Evolutionary conservation across 2,888 invertebrate species (phyloP).

Genomic region (Zeuzera pyrina): DNA sequence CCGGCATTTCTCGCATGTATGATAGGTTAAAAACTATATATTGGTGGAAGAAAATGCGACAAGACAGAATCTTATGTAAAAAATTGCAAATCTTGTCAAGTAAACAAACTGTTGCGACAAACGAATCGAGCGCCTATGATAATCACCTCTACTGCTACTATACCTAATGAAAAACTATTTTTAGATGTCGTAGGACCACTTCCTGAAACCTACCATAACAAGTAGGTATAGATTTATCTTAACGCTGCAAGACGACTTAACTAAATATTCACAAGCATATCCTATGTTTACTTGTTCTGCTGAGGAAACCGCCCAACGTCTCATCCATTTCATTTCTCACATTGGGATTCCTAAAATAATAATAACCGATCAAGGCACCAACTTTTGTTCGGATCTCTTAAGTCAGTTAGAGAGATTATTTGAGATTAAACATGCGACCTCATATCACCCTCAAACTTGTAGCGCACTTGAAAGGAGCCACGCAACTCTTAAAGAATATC

Average conservation of each 20-base stretch:
- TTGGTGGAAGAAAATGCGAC: slow-evolving; percentile 24
- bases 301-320: slow-evolving; percentile 18
- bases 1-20: slow-evolving; percentile 6
- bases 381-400: slow-evolving; percentile 30
- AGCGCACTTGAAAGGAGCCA: slow-evolving; percentile 27
- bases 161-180: slow-evolving; percentile 20
- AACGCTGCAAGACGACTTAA: slow-evolving; percentile 14
- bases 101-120: slow-evolving; percentile 3
- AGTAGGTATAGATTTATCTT: slow-evolving; percentile 13
- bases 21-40: slow-evolving; percentile 14
- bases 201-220: slow-evolving; percentile 16
- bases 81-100: not conserved
- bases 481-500: slow-evolving; percentile 25
- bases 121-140: slow-evolving; percentile 20
- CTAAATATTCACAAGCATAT: slow-evolving; percentile 16
- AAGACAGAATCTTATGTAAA: slow-evolving; percentile 15
- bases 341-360: slow-evolving; percentile 31
- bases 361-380: slow-evolving; percentile 26
- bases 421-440: slow-evolving; percentile 24
- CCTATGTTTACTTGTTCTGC: slow-evolving; percentile 21
- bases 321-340: slow-evolving; percentile 20
- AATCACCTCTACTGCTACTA: slow-evolving; percentile 19
- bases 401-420: slow-evolving; percentile 26
- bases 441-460: slow-evolving; percentile 29
- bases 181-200: slow-evolving; percentile 24